These are phyloP conservation scores for Sialis fuliginosa DNA, from an alignment of 2,888 invertebrate genomes.

Conservation along the genomic window DNA sequence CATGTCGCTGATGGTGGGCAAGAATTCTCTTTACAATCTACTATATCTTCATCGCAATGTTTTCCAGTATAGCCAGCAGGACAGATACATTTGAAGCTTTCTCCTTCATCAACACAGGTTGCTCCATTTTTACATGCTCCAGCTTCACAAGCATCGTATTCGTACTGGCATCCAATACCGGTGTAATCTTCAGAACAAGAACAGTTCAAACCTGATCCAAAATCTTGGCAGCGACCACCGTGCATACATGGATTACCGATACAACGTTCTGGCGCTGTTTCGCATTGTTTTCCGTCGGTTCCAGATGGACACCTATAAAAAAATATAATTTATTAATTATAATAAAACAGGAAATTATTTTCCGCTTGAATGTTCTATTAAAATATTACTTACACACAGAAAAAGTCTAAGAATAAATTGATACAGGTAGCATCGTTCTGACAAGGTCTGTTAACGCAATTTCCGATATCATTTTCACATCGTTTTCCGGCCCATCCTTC, in stretches of 20 bases:
- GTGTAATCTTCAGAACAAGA: slow-evolving; percentile 74
- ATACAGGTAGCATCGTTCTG: slow-evolving; percentile 86
- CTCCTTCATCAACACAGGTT: slow-evolving; percentile 71
- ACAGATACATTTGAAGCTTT: slow-evolving; percentile 73
- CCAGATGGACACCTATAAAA: slow-evolving; percentile 68
- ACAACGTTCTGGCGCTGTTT: slow-evolving; percentile 88
- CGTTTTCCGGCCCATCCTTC: slow-evolving; percentile 75
- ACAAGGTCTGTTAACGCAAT: slow-evolving; percentile 73
- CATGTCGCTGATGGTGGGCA: slow-evolving; percentile 89
- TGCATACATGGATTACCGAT: slow-evolving; percentile 92
- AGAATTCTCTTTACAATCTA: slow-evolving; percentile 83
- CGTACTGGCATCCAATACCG: slow-evolving; percentile 84
- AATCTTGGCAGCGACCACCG: slow-evolving; percentile 88
- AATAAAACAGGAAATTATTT: not conserved
- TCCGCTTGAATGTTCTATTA: not conserved
- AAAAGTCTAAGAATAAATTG: slow-evolving; percentile 75
- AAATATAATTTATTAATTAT: slow-evolving; percentile 2
- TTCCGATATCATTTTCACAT: slow-evolving; percentile 77
- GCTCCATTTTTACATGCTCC: slow-evolving; percentile 88
- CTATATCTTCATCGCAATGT: slow-evolving; percentile 80
- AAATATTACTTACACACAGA: slow-evolving; percentile 61
- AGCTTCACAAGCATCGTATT: slow-evolving; percentile 81
- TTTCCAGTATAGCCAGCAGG: slow-evolving; percentile 58
- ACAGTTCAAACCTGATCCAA: slow-evolving; percentile 87
- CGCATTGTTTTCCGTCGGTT: slow-evolving; percentile 92